Conservation (phyloP, 2,888 invertebrate genomes). For the Mythimna impura region DNA sequence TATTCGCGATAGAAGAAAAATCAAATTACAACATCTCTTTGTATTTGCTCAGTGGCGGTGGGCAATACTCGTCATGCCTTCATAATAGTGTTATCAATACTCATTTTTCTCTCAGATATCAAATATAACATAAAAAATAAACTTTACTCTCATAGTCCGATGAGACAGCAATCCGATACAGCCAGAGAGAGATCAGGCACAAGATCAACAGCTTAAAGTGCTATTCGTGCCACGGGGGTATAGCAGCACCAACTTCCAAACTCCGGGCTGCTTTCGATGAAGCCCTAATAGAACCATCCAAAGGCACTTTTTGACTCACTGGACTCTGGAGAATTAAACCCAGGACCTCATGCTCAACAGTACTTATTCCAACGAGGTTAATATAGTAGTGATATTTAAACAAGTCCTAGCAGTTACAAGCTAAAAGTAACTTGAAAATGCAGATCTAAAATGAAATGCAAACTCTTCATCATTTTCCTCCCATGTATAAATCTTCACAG, state of each 20-base stretch:
- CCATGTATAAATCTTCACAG: constrained; percentile 39
- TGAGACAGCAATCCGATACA: no score
- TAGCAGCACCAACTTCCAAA: background rate
- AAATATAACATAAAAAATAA: background rate
- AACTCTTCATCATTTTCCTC: constrained; percentile 4
- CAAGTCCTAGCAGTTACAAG: background rate
- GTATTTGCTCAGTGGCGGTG: no score
- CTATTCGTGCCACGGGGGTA: no score
- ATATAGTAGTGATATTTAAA: background rate
- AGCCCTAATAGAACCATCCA: background rate
- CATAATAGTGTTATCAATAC: background rate
- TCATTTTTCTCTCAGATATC: background rate
- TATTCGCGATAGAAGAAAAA: no score
- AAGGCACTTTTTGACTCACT: background rate
- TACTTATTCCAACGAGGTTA: background rate
- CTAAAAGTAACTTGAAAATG: background rate
- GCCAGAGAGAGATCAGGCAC: no score
- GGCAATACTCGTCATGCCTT: background rate
- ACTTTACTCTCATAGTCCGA: background rate
- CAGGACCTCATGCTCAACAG: background rate
- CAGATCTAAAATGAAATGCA: background rate
- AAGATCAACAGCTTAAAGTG: no score
- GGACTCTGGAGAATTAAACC: background rate
- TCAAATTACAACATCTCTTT: no score
- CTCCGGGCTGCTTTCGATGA: background rate